Evolutionary conservation across 2,113 vertebrate genomes (phyloP).

Genomic region (Galemys pyrenaicus): DNA sequence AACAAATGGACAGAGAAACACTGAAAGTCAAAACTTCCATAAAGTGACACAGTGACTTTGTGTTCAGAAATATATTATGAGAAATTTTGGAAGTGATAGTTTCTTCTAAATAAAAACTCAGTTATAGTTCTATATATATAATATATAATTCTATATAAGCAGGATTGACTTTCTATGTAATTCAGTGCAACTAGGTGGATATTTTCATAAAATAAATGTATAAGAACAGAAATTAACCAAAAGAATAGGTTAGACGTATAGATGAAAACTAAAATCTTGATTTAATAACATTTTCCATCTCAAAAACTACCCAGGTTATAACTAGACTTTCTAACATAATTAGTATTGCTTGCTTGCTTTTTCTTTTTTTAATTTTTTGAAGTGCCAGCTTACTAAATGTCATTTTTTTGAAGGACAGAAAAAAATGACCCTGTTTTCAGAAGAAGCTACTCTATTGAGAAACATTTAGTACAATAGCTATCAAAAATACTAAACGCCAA

Average conservation of each 20-base stretch:
- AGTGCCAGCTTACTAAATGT: background rate
- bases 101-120: slow-evolving; percentile 47
- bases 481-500: background rate
- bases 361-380: slow-evolving; percentile 16
- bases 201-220: slow-evolving; percentile 48
- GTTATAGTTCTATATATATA: slow-evolving; percentile 71
- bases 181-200: slow-evolving; percentile 62
- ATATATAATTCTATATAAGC: slow-evolving; percentile 71
- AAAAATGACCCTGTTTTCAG: background rate
- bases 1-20: background rate
- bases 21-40: background rate
- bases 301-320: background rate
- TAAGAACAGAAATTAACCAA: slow-evolving; percentile 11
- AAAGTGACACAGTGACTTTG: background rate
- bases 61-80: slow-evolving; percentile 11
- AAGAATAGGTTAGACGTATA: background rate
- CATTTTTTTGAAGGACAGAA: background rate
- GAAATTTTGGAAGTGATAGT: slow-evolving; percentile 23
- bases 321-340: background rate
- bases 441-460: background rate
- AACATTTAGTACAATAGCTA: background rate
- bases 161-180: slow-evolving; percentile 76
- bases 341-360: background rate
- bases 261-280: background rate
- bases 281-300: slow-evolving; percentile 10